Evolutionary conservation across 2,888 invertebrate species (phyloP).

Genomic region (Microdon myrmicae): DNA sequence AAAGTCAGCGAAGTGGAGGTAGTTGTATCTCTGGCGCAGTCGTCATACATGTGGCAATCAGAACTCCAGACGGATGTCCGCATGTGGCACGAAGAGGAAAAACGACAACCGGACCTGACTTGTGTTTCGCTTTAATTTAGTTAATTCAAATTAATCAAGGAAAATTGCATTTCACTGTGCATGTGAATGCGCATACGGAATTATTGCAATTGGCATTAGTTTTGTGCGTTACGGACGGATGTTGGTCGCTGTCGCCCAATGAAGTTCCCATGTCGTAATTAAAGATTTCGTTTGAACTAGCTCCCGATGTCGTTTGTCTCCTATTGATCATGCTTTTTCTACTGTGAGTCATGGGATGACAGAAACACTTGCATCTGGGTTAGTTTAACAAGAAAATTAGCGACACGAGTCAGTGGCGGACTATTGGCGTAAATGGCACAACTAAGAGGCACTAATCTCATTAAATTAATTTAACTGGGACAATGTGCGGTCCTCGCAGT

Average conservation of each 20-base stretch:
- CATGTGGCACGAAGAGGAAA: constrained; percentile 22
- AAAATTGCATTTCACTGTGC: constrained; percentile 58
- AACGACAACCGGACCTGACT: constrained; percentile 53
- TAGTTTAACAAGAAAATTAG: constrained; percentile 41
- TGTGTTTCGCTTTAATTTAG: constrained; percentile 65
- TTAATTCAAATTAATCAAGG: constrained; percentile 66
- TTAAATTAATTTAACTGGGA: constrained; percentile 53
- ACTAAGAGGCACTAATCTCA: constrained; percentile 52
- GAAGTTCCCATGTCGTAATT: constrained; percentile 23
- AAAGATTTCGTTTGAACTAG: constrained; percentile 2
- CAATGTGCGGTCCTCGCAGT: constrained; percentile 43
- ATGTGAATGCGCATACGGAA: constrained; percentile 49
- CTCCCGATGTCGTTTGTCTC: not conserved
- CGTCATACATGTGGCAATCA: constrained; percentile 32
- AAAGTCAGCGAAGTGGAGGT: not conserved
- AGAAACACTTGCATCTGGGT: constrained; percentile 18
- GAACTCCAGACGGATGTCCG: constrained; percentile 10
- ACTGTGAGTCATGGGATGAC: constrained; percentile 8
- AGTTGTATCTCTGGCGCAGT: constrained; percentile 19
- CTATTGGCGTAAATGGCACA: constrained; percentile 45
- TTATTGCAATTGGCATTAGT: constrained; percentile 45
- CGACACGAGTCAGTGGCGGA: constrained; percentile 44
- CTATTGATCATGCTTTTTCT: not conserved
- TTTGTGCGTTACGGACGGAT: constrained; percentile 15
- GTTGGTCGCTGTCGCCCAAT: constrained; percentile 4